Evolutionary conservation across 2,797 vertebrate species (phyloP), one percentile per base, ranked within the genome.

Genomic region (Peromyscus attwateri): DNA sequence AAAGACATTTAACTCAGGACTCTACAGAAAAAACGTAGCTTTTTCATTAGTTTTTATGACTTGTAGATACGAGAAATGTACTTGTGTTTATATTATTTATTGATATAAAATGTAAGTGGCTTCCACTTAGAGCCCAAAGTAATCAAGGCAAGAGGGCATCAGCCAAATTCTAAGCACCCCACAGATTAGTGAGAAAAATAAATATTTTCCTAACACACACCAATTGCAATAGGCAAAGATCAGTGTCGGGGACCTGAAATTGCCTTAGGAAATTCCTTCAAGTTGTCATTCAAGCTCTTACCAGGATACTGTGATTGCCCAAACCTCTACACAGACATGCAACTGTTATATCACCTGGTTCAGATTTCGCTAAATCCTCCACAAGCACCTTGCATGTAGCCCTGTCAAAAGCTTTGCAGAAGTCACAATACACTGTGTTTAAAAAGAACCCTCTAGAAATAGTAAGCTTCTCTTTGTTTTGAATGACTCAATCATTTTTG

Each of bases 401-500:
- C 1, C 90, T 95, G 37, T 94, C 68, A 95, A 91, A 87, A 81
- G 21, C 2, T 16, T 71, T 84, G 40, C 21, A 62, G 40, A 94
- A 92, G 46, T 81, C 23, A 85, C 84, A 49, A 68, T 64, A 29
- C 4, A 57, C 13, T 89, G 23, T 46, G 27, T 92, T 90, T 83
- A 60, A 49, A 83, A 92, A 89, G 17, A 89, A 89, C 23, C 16
- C 1, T 37, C 64, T 83, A 91, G 84, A 81, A 88, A 71, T 68
- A 83, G 83, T 76, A 85, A 81, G 71, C 43, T 25, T 75, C 1
- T 73, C 84, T 91, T 77, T 23, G 12, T 89, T 93, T 89, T 40
- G 13, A 85, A 81, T 91, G 64, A 92, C 55, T 97, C 60, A 79
- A 23, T 40, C 14, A 52, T 94, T 81, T 52, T 93, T 88, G 21